Conservation (phyloP, 2,797 vertebrate genomes). For the Oceanodroma leucorhoa region DNA sequence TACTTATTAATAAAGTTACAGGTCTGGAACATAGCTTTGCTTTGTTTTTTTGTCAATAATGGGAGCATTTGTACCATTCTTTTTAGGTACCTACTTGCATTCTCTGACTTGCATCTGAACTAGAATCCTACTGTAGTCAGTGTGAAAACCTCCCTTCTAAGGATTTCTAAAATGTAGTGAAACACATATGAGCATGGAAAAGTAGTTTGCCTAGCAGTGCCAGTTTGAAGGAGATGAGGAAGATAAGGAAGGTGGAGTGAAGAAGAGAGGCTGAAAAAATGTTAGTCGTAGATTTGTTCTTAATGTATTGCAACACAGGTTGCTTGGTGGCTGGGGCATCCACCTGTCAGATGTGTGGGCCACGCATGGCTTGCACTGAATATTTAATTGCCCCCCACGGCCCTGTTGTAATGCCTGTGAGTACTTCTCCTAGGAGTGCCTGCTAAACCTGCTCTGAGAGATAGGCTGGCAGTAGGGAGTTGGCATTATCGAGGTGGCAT, state of each 20-base stretch:
- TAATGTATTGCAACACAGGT: background rate
- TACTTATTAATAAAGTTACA: background rate
- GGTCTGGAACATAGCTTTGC: background rate
- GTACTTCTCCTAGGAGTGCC: background rate
- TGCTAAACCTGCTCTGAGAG: background rate
- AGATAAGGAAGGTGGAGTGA: background rate
- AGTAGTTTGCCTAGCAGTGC: background rate
- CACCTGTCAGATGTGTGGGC: accelerated
- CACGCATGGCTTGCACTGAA: background rate
- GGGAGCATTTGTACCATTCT: background rate
- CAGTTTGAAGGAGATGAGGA: background rate
- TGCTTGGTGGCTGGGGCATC: background rate
- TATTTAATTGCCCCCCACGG: background rate
- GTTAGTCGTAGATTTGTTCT: accelerated
- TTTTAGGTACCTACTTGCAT: background rate
- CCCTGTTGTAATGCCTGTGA: background rate
- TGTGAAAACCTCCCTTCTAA: background rate
- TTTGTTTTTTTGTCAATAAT: background rate
- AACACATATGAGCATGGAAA: background rate
- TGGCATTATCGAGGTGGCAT: background rate
- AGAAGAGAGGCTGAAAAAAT: background rate
- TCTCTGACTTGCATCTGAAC: background rate
- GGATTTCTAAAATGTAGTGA: background rate
- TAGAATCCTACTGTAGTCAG: background rate
- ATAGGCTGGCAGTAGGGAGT: accelerated